A percentile compares a stretch with the other conserved stretches of the same genome.
phyloP scores from a whole-genome alignment of 2,797 vertebrate genomes.

The Sarcophilus harrisii region DNA sequence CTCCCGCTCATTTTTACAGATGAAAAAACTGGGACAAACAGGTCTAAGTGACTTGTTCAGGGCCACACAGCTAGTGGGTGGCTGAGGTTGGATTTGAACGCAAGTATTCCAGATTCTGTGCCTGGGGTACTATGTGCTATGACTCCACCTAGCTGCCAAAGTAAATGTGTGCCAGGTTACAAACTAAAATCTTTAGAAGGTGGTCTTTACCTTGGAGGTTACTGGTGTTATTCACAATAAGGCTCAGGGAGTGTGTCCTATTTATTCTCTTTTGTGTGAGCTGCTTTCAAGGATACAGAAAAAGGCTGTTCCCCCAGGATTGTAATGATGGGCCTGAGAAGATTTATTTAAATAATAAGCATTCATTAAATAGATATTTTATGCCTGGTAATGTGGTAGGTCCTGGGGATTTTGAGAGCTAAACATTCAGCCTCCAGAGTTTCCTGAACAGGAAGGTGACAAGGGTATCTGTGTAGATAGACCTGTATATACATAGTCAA shows the following conservation, averaged over 20 bases:
- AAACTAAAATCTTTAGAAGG: no score
- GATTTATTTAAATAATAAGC: not conserved
- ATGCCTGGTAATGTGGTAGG: not conserved
- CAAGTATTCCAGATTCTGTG: not conserved
- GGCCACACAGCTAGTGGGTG: not conserved
- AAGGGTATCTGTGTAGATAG: not conserved
- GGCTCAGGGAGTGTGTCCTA: not conserved
- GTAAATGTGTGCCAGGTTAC: not conserved
- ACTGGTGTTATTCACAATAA: not conserved
- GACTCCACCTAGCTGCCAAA: not conserved
- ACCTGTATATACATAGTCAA: not conserved
- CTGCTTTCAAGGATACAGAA: not conserved
- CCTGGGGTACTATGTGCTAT: not conserved
- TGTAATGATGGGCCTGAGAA: not conserved
- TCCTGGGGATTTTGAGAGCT: not conserved
- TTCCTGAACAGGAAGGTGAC: not conserved
- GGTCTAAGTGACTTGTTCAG: not conserved
- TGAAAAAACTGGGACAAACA: not conserved
- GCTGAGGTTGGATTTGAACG: not conserved
- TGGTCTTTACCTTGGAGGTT: not conserved
- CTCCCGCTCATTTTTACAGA: not conserved
- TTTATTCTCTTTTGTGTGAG: not conserved
- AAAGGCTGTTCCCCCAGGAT: not conserved
- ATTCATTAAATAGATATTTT: not conserved
- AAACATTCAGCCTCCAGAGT: not conserved